Conservation (phyloP, 2,888 invertebrate genomes). For the Drosophila fungiperda region DNA sequence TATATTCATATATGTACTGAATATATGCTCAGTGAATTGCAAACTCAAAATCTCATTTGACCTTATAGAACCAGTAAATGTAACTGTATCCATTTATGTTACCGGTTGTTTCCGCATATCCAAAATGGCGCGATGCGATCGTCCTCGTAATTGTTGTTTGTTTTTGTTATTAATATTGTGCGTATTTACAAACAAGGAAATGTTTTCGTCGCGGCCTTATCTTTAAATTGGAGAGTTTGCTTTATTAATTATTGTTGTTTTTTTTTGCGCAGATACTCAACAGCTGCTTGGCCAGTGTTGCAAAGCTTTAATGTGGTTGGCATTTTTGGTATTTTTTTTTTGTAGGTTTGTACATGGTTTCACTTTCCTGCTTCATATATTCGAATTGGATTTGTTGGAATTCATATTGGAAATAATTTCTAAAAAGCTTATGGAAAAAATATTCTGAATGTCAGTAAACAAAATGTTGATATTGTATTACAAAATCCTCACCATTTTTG, state of each 20-base stretch:
- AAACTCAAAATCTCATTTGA: constrained; percentile 14
- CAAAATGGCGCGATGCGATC: constrained; percentile 25
- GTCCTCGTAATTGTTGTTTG: neutral
- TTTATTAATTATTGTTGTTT: constrained; percentile 33
- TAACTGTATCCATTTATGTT: constrained; percentile 20
- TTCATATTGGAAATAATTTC: neutral
- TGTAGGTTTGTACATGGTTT: neutral
- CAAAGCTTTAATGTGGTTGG: neutral
- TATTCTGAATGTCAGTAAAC: neutral
- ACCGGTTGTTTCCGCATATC: constrained; percentile 21
- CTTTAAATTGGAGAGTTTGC: constrained; percentile 23
- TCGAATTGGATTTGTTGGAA: neutral
- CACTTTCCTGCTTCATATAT: neutral
- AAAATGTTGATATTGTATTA: neutral
- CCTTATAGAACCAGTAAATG: constrained; percentile 16
- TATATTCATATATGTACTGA: constrained; percentile 2
- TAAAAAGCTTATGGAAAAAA: neutral
- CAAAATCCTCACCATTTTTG: neutral
- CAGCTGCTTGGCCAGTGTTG: constrained; percentile 31
- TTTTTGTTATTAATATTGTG: constrained; percentile 23
- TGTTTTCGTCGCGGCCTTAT: constrained; percentile 36
- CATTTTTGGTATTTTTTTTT: constrained; percentile 10
- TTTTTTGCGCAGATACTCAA: constrained; percentile 25
- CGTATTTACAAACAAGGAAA: constrained; percentile 48
- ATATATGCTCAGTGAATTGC: neutral